Conservation (phyloP, 2,888 invertebrate genomes). For the Diarsia dahlii region DNA sequence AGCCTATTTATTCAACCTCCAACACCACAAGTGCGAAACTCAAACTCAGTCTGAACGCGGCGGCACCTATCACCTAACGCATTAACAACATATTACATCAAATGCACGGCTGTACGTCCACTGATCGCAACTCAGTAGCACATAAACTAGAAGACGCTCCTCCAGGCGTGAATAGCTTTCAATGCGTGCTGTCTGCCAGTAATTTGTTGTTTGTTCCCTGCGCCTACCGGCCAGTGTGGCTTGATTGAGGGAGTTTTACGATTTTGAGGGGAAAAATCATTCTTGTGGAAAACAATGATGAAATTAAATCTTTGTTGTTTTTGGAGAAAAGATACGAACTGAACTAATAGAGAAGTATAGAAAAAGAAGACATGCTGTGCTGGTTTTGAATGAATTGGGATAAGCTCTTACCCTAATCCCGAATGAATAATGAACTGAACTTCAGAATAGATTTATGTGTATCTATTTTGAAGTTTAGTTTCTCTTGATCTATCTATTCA, state of each 20-base stretch:
- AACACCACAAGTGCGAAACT: too few species aligned
- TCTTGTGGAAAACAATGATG: background rate
- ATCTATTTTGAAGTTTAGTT: too few species aligned
- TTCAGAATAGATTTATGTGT: too few species aligned
- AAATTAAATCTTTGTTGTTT: background rate
- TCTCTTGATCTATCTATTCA: too few species aligned
- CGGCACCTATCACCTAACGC: constrained; percentile 15
- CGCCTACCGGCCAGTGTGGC: constrained; percentile 29
- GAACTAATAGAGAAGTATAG: background rate
- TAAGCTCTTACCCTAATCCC: background rate
- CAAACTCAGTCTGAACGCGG: too few species aligned
- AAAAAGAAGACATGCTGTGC: background rate
- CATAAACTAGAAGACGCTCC: constrained; percentile 58
- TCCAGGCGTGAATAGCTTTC: constrained; percentile 63
- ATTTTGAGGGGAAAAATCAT: background rate
- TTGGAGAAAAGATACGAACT: background rate
- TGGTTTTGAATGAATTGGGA: background rate
- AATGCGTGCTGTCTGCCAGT: constrained; percentile 47
- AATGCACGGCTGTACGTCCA: constrained; percentile 24
- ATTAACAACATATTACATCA: constrained; percentile 35
- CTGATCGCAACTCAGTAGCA: constrained; percentile 45
- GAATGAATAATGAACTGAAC: background rate
- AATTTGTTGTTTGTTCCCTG: constrained; percentile 62
- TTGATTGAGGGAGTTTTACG: background rate
- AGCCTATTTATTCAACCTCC: too few species aligned